phyloP scores from a whole-genome alignment of 2,113 vertebrate species.

The Cinclus mexicanus region DNA sequence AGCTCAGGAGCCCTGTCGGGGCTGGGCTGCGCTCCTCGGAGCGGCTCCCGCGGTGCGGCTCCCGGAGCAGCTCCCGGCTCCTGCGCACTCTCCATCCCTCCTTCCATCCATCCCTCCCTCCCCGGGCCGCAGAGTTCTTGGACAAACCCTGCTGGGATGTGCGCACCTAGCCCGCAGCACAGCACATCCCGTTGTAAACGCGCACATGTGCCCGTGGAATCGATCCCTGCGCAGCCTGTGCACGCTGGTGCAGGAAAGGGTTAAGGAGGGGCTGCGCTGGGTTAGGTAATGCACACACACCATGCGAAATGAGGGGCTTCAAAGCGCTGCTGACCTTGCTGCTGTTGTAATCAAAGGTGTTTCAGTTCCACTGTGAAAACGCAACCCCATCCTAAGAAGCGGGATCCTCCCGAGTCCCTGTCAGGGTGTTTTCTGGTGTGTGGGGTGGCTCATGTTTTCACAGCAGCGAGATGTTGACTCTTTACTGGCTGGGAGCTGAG shows the following conservation, averaged over 20 bases:
- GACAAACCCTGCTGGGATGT: not conserved
- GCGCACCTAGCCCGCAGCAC: constrained; percentile 11
- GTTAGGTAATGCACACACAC: not conserved
- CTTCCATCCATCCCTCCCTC: not conserved
- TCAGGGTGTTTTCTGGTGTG: not conserved
- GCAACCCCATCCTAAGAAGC: not conserved
- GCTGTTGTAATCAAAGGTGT: not conserved
- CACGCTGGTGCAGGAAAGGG: not conserved
- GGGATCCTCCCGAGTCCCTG: not conserved
- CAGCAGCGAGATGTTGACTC: constrained; percentile 13
- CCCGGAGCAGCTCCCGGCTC: not conserved
- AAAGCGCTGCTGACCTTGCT: constrained; percentile 15
- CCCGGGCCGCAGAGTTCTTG: not conserved
- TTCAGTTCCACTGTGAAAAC: not conserved
- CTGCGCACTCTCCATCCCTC: not conserved
- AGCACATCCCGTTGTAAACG: not conserved
- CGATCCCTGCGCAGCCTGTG: not conserved
- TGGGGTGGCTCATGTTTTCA: constrained; percentile 20
- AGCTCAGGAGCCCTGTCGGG: not conserved
- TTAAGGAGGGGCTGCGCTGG: not conserved
- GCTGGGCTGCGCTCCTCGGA: not conserved
- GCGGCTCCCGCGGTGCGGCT: not conserved
- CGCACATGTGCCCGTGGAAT: constrained; percentile 11
- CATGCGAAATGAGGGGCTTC: not conserved
- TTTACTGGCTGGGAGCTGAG: constrained; percentile 34